Conservation (phyloP, 2,113 vertebrate genomes). For the Atractosteus spatula region DNA sequence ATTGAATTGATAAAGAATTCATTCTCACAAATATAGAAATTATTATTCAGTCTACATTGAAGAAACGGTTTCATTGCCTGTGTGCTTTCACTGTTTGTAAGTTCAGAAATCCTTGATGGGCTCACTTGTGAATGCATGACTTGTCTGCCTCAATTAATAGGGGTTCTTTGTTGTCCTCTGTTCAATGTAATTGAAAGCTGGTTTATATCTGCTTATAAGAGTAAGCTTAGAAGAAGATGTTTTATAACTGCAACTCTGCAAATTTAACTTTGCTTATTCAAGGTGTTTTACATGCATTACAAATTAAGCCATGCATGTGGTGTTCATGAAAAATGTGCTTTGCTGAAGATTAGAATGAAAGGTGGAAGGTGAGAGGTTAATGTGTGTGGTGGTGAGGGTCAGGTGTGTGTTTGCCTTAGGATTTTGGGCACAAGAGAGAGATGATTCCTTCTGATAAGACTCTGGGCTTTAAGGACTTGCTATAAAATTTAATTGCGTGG, state of each 20-base stretch:
- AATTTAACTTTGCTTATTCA: no score
- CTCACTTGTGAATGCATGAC: constrained; percentile 5
- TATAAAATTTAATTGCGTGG: constrained; percentile 30
- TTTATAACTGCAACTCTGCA: not conserved
- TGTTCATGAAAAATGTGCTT: not conserved
- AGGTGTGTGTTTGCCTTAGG: constrained; percentile 10
- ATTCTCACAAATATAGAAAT: constrained; percentile 16
- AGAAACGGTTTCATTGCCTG: not conserved
- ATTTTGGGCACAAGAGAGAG: not conserved
- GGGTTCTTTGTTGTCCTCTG: not conserved
- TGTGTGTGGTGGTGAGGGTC: not conserved
- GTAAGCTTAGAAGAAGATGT: constrained; percentile 8
- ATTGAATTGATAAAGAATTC: constrained; percentile 10
- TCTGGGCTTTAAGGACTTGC: constrained; percentile 21
- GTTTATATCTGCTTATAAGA: constrained; percentile 10
- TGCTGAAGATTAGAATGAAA: not conserved
- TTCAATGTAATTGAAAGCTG: constrained; percentile 11
- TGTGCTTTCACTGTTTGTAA: not conserved
- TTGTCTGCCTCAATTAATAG: constrained; percentile 8
- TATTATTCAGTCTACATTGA: constrained; percentile 16
- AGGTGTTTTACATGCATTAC: no score
- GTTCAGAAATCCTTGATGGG: constrained; percentile 13
- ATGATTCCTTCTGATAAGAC: constrained; percentile 26
- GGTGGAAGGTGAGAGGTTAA: constrained; percentile 14
- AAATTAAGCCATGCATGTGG: no score